phyloP scores from a whole-genome alignment of 2,113 vertebrate species.

The Tragulus kanchil region DNA sequence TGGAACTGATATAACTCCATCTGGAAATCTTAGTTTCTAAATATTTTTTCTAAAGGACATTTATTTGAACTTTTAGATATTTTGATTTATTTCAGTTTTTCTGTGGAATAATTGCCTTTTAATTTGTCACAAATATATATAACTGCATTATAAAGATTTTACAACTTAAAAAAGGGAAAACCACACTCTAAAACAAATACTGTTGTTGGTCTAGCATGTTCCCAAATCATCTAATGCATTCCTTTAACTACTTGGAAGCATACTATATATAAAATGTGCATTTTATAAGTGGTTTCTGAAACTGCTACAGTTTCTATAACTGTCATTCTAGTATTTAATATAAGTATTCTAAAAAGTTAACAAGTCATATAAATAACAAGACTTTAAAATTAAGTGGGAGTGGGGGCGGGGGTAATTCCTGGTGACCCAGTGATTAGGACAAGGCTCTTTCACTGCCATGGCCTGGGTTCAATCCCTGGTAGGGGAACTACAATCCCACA shows the following conservation, averaged over 20 bases:
- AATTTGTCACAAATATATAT: constrained; percentile 25
- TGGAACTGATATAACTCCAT: neutral
- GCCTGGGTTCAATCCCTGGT: no score
- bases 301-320: neutral
- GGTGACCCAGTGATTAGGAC: no score
- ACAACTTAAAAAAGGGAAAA: neutral
- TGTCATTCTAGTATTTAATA: neutral
- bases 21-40: constrained; percentile 30
- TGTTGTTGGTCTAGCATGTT: neutral
- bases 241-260: neutral
- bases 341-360: neutral
- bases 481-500: no score
- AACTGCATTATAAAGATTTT: neutral
- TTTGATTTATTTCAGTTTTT: constrained; percentile 36
- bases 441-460: no score
- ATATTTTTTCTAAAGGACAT: neutral
- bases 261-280: neutral
- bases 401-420: no score
- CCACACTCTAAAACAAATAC: neutral
- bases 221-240: neutral
- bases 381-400: neutral
- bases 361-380: neutral
- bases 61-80: neutral
- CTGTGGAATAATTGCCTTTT: constrained; percentile 13
- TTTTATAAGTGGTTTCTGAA: neutral